Conservation (phyloP, 1,140 invertebrate species). For the Periplaneta americana region DNA sequence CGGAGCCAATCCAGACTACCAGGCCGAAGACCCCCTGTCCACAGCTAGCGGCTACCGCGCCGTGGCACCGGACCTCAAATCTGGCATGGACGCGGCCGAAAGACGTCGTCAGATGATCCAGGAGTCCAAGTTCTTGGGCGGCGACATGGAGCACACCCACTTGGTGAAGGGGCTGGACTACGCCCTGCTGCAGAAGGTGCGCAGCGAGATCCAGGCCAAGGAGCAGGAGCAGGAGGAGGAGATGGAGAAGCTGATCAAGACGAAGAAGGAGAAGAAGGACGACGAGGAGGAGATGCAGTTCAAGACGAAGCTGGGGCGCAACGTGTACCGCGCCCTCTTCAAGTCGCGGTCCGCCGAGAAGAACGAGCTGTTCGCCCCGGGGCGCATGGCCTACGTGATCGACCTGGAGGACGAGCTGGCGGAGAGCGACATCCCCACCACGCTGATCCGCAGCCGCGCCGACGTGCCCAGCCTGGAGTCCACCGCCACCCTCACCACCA, state of each 20-base stretch:
- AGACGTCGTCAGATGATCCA: conserved; percentile 92
- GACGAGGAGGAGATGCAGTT: conserved; percentile 74
- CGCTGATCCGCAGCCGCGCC: conserved; percentile 88
- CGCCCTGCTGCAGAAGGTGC: conserved; percentile 89
- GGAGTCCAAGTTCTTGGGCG: conserved; percentile 99
- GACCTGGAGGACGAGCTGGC: conserved; percentile 89
- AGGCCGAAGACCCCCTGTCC: conserved; percentile 75
- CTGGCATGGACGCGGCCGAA: conserved; percentile 92
- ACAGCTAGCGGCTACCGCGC: conserved; percentile 89
- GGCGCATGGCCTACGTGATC: conserved; percentile 95
- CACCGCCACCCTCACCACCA: conserved; percentile 80
- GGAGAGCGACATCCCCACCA: conserved; percentile 93
- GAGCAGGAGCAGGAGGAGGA: conserved; percentile 82
- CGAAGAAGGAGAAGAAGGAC: conserved; percentile 51
- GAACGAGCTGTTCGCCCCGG: conserved; percentile 93
- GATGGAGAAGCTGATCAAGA: conserved; percentile 61
- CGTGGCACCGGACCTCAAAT: conserved; percentile 92
- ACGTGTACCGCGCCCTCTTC: conserved; percentile 57
- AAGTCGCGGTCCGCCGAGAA: conserved; percentile 65
- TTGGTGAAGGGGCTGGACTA: conserved; percentile 99
- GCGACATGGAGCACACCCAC: conserved; percentile 99
- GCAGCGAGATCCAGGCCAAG: conserved; percentile 73
- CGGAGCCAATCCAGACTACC: conserved; percentile 74
- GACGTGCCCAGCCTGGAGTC: conserved; percentile 82
- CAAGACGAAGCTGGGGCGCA: conserved; percentile 70